These are phyloP conservation scores for Cnemophilus loriae DNA, from an alignment of 2,113 vertebrate species.

Conservation along the genomic window DNA sequence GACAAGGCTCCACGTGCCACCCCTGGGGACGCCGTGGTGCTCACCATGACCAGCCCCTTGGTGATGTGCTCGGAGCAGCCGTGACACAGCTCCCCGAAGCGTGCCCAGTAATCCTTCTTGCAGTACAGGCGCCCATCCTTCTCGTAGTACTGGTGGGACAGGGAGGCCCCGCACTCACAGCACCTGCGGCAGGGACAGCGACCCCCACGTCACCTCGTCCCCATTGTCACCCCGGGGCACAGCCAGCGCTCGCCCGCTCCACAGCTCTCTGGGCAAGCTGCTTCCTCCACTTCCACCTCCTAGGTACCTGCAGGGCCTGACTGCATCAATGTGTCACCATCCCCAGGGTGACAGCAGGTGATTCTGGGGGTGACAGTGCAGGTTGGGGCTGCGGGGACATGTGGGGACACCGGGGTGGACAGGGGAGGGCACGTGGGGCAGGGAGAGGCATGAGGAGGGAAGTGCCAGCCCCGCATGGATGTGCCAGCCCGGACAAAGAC, in stretches of 20 bases:
- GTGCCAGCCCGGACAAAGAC: neutral
- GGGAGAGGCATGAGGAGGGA: neutral
- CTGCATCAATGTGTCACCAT: neutral
- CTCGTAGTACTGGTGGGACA: conserved; percentile 98
- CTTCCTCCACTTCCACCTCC: neutral
- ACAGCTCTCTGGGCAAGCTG: neutral
- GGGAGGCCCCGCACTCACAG: conserved; percentile 86
- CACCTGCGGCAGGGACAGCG: conserved; percentile 72
- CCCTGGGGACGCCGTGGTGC: neutral
- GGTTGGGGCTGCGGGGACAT: neutral
- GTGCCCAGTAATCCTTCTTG: conserved; percentile 96
- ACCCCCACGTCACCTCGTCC: neutral
- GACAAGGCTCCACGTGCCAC: too few relatives aligned
- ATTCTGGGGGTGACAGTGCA: neutral
- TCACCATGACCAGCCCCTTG: conserved; percentile 97
- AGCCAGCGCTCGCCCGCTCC: neutral
- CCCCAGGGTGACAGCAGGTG: neutral
- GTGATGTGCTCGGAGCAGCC: conserved; percentile 94
- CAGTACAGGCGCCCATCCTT: conserved; percentile 96
- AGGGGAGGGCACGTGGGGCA: neutral
- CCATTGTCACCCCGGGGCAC: accelerated
- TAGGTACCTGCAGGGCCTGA: neutral
- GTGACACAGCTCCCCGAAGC: conserved; percentile 91
- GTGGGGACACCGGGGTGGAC: neutral
- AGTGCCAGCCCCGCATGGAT: neutral